Conservation (phyloP, 2,888 invertebrate genomes). For the Hermaeophaga mercurialis region DNA sequence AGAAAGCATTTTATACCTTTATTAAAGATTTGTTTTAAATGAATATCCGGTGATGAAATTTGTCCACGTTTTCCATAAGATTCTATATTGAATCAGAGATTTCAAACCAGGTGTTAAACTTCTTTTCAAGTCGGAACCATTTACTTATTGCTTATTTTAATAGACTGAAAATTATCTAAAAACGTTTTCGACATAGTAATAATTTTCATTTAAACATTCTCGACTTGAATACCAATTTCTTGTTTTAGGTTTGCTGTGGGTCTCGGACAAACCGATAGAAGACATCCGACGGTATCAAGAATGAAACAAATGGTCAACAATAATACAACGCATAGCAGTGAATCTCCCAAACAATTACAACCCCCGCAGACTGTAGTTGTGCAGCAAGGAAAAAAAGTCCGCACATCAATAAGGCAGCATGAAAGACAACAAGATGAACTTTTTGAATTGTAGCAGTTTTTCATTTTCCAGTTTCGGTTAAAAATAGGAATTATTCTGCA, state of each 20-base stretch:
- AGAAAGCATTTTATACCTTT: too few species aligned
- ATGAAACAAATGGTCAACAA: conserved; percentile 55
- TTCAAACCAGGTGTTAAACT: too few species aligned
- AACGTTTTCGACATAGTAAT: too few species aligned
- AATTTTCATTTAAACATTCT: too few species aligned
- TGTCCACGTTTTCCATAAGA: too few species aligned
- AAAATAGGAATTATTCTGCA: not conserved
- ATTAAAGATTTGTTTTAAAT: too few species aligned
- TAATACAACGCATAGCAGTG: conserved; percentile 34
- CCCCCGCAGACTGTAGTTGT: conserved; percentile 63
- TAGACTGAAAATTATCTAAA: too few species aligned
- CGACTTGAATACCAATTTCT: too few species aligned
- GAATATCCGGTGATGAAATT: too few species aligned
- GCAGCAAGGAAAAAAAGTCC: conserved; percentile 80
- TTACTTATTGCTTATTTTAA: too few species aligned
- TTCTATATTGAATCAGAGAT: too few species aligned
- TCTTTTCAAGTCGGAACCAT: too few species aligned
- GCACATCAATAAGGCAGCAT: conserved; percentile 78
- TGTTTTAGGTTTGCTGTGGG: conserved; percentile 45
- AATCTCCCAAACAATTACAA: conserved; percentile 15
- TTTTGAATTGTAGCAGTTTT: conserved; percentile 81
- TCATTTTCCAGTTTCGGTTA: not conserved
- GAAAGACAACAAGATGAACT: conserved; percentile 88
- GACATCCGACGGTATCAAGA: conserved; percentile 53
- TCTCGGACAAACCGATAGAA: conserved; percentile 43